A percentile compares a stretch with the other conserved stretches of the same genome.
These are phyloP conservation scores for Gulo gulo DNA, from an alignment of 2,113 vertebrate genomes.

Conservation along the genomic window DNA sequence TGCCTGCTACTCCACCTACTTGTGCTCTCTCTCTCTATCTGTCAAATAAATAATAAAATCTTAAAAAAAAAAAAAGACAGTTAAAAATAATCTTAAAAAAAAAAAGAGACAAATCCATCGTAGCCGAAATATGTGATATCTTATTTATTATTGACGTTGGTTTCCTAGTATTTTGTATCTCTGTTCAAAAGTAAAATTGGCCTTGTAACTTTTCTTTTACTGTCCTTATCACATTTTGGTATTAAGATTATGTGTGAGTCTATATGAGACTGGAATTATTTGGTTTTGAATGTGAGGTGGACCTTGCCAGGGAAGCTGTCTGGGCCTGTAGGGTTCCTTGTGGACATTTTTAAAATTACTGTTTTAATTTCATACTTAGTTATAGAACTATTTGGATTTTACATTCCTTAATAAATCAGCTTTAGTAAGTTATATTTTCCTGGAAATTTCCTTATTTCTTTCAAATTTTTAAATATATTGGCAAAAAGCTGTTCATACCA, in stretches of 20 bases:
- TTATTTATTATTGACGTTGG: background rate
- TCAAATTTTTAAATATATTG: background rate
- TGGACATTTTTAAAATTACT: background rate
- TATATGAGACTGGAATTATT: background rate
- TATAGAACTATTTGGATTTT: background rate
- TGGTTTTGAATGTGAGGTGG: background rate
- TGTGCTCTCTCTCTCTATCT: too few relatives aligned
- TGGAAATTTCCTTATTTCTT: background rate
- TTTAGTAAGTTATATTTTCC: background rate
- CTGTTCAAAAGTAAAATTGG: background rate
- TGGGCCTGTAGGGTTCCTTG: background rate
- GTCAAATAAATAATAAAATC: too few relatives aligned
- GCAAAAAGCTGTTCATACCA: background rate
- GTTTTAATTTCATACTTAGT: background rate
- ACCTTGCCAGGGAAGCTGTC: background rate
- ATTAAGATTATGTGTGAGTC: background rate
- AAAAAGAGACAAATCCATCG: background rate
- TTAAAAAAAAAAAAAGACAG: too few relatives aligned
- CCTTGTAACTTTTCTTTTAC: background rate
- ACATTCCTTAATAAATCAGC: background rate
- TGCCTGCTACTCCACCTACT: too few relatives aligned
- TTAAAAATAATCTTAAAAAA: too few relatives aligned
- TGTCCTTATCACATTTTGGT: background rate
- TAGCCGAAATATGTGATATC: background rate
- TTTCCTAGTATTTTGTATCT: background rate